A percentile compares a stretch with the other conserved stretches of the same genome.
Evolutionary conservation across 2,888 invertebrate species (phyloP).

Genomic region (Abrostola tripartita): DNA sequence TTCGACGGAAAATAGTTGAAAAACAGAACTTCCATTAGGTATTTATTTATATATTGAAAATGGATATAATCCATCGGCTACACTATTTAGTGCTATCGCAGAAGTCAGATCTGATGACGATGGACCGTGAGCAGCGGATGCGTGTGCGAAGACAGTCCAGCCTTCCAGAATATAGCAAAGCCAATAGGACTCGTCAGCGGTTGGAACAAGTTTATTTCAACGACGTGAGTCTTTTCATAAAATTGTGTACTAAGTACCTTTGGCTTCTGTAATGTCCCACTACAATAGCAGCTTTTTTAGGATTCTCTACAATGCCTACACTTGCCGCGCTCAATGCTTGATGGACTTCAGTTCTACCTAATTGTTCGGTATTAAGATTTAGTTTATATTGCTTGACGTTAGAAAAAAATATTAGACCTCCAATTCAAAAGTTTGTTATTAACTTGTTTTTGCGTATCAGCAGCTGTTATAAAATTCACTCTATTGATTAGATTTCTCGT

Average conservation of each 20-base stretch:
- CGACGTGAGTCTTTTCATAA: constrained; percentile 75
- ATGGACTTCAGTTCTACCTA: too few species aligned
- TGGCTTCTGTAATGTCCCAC: background rate
- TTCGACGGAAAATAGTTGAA: constrained; percentile 2
- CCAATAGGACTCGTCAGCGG: constrained; percentile 78
- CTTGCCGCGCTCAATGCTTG: too few species aligned
- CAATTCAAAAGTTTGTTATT: too few species aligned
- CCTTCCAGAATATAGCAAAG: constrained; percentile 83
- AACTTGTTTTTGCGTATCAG: too few species aligned
- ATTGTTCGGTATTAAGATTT: too few species aligned
- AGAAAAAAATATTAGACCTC: too few species aligned
- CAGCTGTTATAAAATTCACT: too few species aligned
- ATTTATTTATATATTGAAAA: constrained; percentile 51
- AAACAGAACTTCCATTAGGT: constrained; percentile 10
- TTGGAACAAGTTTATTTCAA: constrained; percentile 83
- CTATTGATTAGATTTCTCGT: too few species aligned
- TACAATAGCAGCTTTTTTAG: background rate
- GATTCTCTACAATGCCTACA: too few species aligned
- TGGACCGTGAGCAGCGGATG: constrained; percentile 84
- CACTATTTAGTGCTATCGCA: constrained; percentile 86
- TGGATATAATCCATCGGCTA: constrained; percentile 86
- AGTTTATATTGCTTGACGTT: too few species aligned
- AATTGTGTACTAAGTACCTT: background rate
- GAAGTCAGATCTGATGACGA: constrained; percentile 86
- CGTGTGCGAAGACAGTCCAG: constrained; percentile 84